These are phyloP conservation scores for Hydrolagus colliei DNA, from an alignment of 2,797 vertebrate genomes.

Conservation along the genomic window DNA sequence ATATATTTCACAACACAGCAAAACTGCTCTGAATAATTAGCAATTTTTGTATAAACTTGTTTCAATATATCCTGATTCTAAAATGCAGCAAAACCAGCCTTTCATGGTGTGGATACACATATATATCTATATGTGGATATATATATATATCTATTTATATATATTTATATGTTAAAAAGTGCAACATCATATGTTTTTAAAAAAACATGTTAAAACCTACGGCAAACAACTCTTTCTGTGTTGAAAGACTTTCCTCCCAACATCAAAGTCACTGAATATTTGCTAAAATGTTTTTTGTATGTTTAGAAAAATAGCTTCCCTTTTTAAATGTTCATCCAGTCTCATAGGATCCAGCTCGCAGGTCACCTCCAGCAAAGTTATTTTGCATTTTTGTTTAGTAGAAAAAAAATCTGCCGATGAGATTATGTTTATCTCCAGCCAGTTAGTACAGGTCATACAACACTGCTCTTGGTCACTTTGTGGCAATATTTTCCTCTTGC, in stretches of 20 bases:
- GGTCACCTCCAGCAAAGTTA: background rate
- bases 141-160: background rate
- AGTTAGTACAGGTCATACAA: conserved; percentile 35
- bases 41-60: conserved; percentile 38
- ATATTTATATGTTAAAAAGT: conserved; percentile 60
- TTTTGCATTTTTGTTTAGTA: background rate
- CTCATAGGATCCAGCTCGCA: background rate
- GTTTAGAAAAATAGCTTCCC: conserved; percentile 27
- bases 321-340: conserved; percentile 13
- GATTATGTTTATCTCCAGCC: conserved; percentile 34
- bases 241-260: background rate
- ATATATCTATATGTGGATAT: conserved; percentile 41
- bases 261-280: conserved; percentile 4
- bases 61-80: conserved; percentile 52
- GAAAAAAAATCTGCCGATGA: background rate
- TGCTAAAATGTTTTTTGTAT: background rate
- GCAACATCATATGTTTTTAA: conserved; percentile 53
- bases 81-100: conserved; percentile 53
- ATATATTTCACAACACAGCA: conserved; percentile 49
- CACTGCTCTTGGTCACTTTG: conserved; percentile 36
- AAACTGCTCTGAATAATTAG: conserved; percentile 48
- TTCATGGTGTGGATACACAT: conserved; percentile 54
- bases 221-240: conserved; percentile 33
- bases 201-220: conserved; percentile 57
- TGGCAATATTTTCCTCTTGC: conserved; percentile 36